Evolutionary conservation across 1,140 invertebrate species (phyloP), one percentile per base, ranked within the genome.

Genomic region (Ostrea edulis): DNA sequence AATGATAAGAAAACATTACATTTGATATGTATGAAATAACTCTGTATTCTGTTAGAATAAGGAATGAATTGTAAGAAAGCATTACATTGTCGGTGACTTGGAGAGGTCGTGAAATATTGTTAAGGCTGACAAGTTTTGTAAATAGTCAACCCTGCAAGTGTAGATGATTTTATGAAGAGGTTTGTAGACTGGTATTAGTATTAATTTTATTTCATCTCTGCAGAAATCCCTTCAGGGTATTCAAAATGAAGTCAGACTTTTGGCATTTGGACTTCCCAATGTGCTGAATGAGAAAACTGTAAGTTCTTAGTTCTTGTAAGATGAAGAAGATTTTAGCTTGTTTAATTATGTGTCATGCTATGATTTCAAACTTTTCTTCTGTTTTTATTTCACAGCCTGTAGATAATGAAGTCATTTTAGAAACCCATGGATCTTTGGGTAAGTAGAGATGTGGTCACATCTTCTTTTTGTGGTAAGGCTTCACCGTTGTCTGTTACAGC

Each of bases 381-480:
- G 5, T 25, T 71, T 71, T 83, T 22, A 12, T 85, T n/a, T 85
- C 35, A n/a, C 22, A 86, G 85, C 85, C 85, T 25, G 22, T 77
- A 8, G 52, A 51, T 20, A 12, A 71, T 54, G 85, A 86, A 51
- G 25, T 25, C 29, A 11, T 86, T 29, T 44, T 77, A 35, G 85
- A 86, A 17, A 77, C n/a, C 7, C 58, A 14, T 52, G 86, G 55
- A 58, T 77, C 68, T 77, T 25, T 12, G 20, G 81, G 86, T 82
- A 25, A 62, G 53, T 68, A 17, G 8, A 51, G 20, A 51, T 51
- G 22, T 62, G 29, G 35, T 62, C 55, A 17, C 5, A 62, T 62
- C 20, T 17, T 62, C 17, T 62, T 20, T 11, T 5, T 44, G 35
- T 44, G 35, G 5, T 44, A 44, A 44, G n/a, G n/a, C n/a, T n/a